A percentile compares a stretch with the other conserved stretches of the same genome.
phyloP scores from a whole-genome alignment of 2,797 vertebrate genomes.

The Sarcoramphus papa region DNA sequence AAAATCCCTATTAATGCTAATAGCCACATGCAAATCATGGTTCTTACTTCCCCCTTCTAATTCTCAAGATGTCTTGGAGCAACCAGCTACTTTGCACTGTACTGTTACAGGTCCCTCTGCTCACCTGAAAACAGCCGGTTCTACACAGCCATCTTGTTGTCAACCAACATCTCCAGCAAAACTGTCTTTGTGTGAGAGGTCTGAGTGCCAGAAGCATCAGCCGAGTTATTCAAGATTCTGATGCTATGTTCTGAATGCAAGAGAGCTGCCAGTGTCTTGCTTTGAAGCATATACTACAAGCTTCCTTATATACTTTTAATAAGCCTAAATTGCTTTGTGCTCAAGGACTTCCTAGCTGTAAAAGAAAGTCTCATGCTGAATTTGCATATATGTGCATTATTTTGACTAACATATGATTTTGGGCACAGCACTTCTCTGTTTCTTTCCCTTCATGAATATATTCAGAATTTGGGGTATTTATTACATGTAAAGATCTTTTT shows the following conservation, averaged over 20 bases:
- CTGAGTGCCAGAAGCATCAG: background rate
- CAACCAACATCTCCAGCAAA: background rate
- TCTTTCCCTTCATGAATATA: background rate
- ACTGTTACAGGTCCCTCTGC: background rate
- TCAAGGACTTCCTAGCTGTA: background rate
- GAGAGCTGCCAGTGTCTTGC: background rate
- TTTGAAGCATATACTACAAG: background rate
- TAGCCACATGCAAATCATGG: background rate
- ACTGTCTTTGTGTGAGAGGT: background rate
- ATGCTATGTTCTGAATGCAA: background rate
- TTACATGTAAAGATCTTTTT: background rate
- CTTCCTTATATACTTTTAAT: background rate
- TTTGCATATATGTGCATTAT: background rate
- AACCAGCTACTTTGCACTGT: background rate
- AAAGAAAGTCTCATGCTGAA: background rate
- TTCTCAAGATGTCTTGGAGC: background rate
- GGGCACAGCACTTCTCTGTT: background rate
- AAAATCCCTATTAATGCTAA: conserved; percentile 39
- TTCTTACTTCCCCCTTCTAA: background rate
- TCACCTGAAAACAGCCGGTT: background rate
- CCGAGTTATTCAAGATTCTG: background rate
- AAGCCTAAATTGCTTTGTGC: background rate
- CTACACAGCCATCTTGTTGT: background rate
- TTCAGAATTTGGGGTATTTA: background rate
- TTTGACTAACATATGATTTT: background rate